phyloP scores from a whole-genome alignment of 2,888 invertebrate genomes.

The Drosophila kambysellisi region DNA sequence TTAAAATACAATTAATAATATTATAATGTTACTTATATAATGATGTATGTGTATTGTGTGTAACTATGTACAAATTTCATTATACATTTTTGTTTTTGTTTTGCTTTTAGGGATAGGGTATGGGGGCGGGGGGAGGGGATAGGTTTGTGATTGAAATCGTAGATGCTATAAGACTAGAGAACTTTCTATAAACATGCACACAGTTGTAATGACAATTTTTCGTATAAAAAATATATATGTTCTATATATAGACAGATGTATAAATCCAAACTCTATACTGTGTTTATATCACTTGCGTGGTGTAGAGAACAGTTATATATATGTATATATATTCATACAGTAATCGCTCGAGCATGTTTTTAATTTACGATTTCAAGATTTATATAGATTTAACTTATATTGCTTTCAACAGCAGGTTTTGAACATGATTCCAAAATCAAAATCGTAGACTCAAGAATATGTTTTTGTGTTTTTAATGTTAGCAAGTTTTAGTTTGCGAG shows the following conservation, averaged over 20 bases:
- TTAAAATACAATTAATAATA: conserved; percentile 35
- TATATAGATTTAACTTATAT: not conserved
- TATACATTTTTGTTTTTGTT: not conserved
- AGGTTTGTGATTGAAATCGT: conserved; percentile 41
- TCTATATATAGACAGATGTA: conserved; percentile 28
- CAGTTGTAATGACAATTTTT: conserved; percentile 59
- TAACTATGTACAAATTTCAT: conserved; percentile 45
- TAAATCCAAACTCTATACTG: conserved; percentile 54
- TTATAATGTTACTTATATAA: conserved; percentile 39
- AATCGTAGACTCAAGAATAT: not conserved
- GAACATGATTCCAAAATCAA: not conserved
- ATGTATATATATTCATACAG: not conserved
- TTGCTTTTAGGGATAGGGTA: not conserved
- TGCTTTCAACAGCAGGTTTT: not conserved
- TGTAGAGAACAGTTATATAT: conserved; percentile 37
- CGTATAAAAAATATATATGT: conserved; percentile 74
- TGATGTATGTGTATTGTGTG: conserved; percentile 31
- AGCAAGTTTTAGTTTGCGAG: not conserved
- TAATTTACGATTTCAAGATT: not conserved
- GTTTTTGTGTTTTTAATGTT: not conserved
- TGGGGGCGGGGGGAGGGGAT: not conserved
- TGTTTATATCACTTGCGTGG: conserved; percentile 66
- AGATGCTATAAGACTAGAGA: conserved; percentile 69
- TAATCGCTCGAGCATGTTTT: not conserved
- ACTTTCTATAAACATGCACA: conserved; percentile 65